Conservation (phyloP, 2,888 invertebrate species). For the Brenthis daphne region DNA sequence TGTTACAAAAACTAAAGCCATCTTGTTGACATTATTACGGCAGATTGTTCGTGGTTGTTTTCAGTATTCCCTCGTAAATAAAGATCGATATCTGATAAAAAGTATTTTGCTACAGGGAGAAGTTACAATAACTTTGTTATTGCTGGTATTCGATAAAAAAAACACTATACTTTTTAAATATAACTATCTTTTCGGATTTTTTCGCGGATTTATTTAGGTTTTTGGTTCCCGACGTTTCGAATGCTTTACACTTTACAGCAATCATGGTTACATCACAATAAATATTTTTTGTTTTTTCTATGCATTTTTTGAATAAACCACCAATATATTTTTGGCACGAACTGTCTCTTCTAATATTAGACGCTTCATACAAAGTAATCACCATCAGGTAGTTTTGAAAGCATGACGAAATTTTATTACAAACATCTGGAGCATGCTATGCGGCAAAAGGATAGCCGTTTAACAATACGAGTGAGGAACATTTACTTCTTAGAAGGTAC, state of each 20-base stretch:
- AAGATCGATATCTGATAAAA: slow-evolving; percentile 18
- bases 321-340: slow-evolving; percentile 2
- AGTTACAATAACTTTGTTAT: slow-evolving; percentile 14
- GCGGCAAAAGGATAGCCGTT: slow-evolving; percentile 18
- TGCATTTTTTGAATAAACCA: no score
- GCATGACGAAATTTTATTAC: slow-evolving; percentile 32
- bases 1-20: slow-evolving; percentile 8
- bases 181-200: no score
- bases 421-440: slow-evolving; percentile 31
- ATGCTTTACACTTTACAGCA: no score
- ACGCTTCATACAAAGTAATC: slow-evolving; percentile 15
- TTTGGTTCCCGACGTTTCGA: no score
- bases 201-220: no score
- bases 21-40: slow-evolving; percentile 19
- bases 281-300: no score
- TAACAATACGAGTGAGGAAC: slow-evolving; percentile 10
- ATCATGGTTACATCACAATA: no score
- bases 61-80: slow-evolving; percentile 16
- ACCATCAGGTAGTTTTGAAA: slow-evolving; percentile 28
- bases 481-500: slow-evolving; percentile 12
- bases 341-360: slow-evolving; percentile 1
- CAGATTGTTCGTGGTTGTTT: slow-evolving; percentile 16
- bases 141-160: not conserved
- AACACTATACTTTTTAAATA: not conserved
- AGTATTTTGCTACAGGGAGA: slow-evolving; percentile 13